Evolutionary conservation across 2,888 invertebrate genomes (phyloP).

Genomic region (Plutella xylostella): DNA sequence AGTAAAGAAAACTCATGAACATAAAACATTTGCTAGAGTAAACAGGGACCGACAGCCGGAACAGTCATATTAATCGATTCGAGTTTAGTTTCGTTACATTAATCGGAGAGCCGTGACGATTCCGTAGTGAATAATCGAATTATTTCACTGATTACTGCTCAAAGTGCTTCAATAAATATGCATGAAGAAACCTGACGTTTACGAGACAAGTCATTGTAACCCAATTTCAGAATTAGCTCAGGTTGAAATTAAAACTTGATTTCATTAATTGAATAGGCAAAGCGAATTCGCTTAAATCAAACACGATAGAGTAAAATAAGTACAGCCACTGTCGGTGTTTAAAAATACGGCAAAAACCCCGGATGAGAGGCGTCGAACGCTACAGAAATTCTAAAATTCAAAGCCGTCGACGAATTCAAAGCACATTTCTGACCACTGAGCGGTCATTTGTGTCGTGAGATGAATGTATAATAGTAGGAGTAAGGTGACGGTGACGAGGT

Average conservation of each 20-base stretch:
- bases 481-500: conserved; percentile 1
- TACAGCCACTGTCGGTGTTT: too few species aligned
- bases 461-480: conserved; percentile 24
- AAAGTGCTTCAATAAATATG: not conserved
- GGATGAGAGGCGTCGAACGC: conserved; percentile 9
- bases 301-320: too few species aligned
- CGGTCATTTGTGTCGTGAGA: conserved; percentile 35
- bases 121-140: conserved; percentile 8
- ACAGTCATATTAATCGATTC: conserved; percentile 26
- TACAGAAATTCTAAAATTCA: conserved; percentile 1
- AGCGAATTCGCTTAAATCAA: too few species aligned
- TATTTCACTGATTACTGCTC: conserved; percentile 11
- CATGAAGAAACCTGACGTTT: too few species aligned
- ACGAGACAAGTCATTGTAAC: too few species aligned
- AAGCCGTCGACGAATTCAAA: conserved; percentile 27
- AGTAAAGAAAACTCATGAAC: too few species aligned
- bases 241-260: too few species aligned
- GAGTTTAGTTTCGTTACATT: conserved; percentile 27
- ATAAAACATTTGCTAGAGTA: not conserved
- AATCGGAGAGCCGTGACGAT: conserved; percentile 24
- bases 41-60: conserved; percentile 25
- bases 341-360: conserved; percentile 12
- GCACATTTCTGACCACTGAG: conserved; percentile 30
- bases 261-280: too few species aligned
- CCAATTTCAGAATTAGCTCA: too few species aligned